Percentiles rank a stretch among this genome's conserved stretches.
phyloP scores from a whole-genome alignment of 2,888 invertebrate species.

The Idaea straminata region DNA sequence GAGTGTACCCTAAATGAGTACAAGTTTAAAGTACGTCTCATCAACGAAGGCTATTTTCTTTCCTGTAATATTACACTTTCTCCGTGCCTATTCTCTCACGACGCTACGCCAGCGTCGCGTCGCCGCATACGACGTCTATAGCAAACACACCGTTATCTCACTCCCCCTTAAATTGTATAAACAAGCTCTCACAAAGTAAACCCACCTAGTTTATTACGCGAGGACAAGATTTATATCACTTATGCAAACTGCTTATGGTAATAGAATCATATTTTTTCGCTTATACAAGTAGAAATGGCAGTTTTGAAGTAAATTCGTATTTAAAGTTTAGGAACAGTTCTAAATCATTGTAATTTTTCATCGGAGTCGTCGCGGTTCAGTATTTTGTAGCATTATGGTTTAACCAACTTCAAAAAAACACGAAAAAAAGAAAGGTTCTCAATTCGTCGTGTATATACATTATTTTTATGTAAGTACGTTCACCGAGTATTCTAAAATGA shows the following conservation, averaged over 20 bases:
- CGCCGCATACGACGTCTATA: background rate
- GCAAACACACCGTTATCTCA: background rate
- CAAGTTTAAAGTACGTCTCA: background rate
- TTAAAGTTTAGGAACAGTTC: background rate
- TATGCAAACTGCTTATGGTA: background rate
- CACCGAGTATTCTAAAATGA: no score
- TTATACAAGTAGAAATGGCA: background rate
- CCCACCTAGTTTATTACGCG: background rate
- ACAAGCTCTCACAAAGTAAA: background rate
- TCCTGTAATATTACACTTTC: background rate
- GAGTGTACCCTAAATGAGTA: background rate
- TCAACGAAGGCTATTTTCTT: background rate
- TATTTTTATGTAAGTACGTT: no score
- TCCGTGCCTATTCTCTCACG: background rate
- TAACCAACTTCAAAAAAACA: no score
- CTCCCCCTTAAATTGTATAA: background rate
- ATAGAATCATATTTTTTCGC: slow-evolving; percentile 1
- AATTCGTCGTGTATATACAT: no score
- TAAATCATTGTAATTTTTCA: background rate
- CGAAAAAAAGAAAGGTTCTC: no score
- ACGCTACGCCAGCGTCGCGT: background rate
- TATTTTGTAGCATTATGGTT: background rate
- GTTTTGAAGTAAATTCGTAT: background rate
- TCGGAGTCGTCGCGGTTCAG: background rate
- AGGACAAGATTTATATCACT: background rate